Percentiles rank a stretch among this genome's conserved stretches.
phyloP scores from a whole-genome alignment of 2,113 vertebrate genomes.

The Okapia johnstoni region DNA sequence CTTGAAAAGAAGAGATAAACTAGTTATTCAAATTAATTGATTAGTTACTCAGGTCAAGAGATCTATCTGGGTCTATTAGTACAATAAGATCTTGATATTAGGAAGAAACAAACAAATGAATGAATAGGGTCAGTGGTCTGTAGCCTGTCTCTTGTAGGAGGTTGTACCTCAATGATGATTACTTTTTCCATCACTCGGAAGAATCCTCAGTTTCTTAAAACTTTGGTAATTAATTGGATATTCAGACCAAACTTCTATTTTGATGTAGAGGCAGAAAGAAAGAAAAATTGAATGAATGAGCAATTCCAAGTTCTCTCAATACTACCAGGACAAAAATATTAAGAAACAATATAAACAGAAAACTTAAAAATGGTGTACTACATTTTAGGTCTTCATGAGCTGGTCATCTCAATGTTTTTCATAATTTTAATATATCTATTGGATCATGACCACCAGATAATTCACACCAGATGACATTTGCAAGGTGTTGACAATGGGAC shows the following conservation, averaged over 20 bases:
- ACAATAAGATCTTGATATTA: not conserved
- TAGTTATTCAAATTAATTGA: not conserved
- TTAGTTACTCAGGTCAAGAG: not conserved
- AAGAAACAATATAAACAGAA: not conserved
- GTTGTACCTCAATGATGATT: not conserved
- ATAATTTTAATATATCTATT: not conserved
- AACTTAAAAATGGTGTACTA: not conserved
- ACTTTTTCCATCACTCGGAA: not conserved
- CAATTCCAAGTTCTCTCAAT: not conserved
- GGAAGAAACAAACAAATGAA: not conserved
- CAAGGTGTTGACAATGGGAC: not conserved
- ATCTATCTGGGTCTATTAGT: not conserved
- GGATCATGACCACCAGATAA: not conserved
- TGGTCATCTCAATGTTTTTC: not conserved
- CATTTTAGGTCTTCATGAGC: not conserved
- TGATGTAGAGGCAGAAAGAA: not conserved
- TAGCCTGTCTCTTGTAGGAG: not conserved
- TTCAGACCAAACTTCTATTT: not conserved
- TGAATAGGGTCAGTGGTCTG: not conserved
- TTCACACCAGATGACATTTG: not conserved
- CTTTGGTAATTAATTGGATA: not conserved
- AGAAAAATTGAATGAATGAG: not conserved
- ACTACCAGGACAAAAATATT: not conserved
- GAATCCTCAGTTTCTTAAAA: not conserved
- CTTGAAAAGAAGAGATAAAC: not conserved